Base-by-base conservation (phyloP, 2,888 invertebrate genomes). In the Drosophila testacea region DNA sequence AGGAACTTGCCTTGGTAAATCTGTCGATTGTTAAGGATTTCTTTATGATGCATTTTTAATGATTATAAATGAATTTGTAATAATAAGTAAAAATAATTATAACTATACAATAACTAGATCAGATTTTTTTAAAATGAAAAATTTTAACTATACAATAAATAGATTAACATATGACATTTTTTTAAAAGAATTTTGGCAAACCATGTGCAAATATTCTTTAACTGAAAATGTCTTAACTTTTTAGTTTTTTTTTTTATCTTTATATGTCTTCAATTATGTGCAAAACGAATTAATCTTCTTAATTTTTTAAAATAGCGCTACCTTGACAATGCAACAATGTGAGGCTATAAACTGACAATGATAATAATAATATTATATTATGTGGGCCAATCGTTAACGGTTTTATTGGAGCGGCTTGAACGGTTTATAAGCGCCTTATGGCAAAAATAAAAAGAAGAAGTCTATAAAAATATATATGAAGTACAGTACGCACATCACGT, bases 401-500 rank as follows among this genome's bases (percentile, higher is more conserved):
- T 50, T 56, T 44, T 27, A 59, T 44, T 52, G 48, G 57, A 50
- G 50, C 54, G 13, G 32, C 47, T 65, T 44, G 28, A 75, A 62
- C 75, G 75, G 76, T 73, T 9, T 46, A 7, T 79, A 75, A 79
- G 62, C 76, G 55, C n/a, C 79, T 77, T 77, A 79, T 52, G 47
- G 50, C 32, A 39, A 55, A 36, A 28, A 9, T 4, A n/a, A 42
- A 16, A 52, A 54, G 22, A 2, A 62, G 13, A 39, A 41, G n/a
- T 42, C 11, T 39, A 47, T 22, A 64, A 30, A 34, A 38, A 61
- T n/a, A 47, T 32, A 32, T 2, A 41, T 27, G 28, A 62, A 64
- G 86, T 88, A 77, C 83, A 63, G 54, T 32, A 57, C 64, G 42
- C 74, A 80, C 77, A 75, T 62, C 70, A 52, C 79, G 65, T 79